Percentiles rank a stretch among this genome's conserved stretches.
phyloP scores from a whole-genome alignment of 2,113 vertebrate species.

The Podarcis muralis region DNA sequence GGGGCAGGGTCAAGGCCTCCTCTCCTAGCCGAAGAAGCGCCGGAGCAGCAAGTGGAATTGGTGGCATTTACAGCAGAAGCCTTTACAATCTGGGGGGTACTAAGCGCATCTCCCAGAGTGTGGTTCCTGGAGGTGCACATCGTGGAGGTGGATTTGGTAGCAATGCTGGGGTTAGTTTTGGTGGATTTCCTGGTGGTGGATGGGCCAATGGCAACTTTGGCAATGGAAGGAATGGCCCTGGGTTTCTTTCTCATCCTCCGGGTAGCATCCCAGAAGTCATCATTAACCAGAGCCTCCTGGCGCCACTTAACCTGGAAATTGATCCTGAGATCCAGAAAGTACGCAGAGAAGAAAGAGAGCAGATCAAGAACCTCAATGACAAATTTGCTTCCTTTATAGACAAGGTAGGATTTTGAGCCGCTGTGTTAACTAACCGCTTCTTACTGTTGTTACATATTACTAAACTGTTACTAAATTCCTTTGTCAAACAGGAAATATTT shows the following conservation, averaged over 20 bases:
- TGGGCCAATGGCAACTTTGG: slow-evolving; percentile 3
- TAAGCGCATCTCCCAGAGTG: slow-evolving; percentile 49
- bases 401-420: slow-evolving; percentile 69
- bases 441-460: background rate
- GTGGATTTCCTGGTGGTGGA: background rate
- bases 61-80: slow-evolving; percentile 53
- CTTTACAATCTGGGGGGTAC: slow-evolving; percentile 52
- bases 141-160: slow-evolving; percentile 55
- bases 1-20: background rate
- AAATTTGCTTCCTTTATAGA: slow-evolving; percentile 81
- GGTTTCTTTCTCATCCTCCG: slow-evolving; percentile 19
- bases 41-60: slow-evolving; percentile 13
- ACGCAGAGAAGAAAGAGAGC: slow-evolving; percentile 81
- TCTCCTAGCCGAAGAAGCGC: background rate
- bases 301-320: slow-evolving; percentile 78
- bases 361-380: slow-evolving; percentile 84
- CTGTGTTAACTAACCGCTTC: background rate
- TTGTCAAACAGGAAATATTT: background rate
- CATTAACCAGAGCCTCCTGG: slow-evolving; percentile 79
- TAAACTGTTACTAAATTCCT: background rate
- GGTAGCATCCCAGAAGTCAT: slow-evolving; percentile 77
- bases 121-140: slow-evolving; percentile 53
- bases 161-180: slow-evolving; percentile 38
- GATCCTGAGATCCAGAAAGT: slow-evolving; percentile 79
- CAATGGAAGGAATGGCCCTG: slow-evolving; percentile 6